phyloP scores from a whole-genome alignment of 2,113 vertebrate genomes.

The Chaenocephalus aceratus region DNA sequence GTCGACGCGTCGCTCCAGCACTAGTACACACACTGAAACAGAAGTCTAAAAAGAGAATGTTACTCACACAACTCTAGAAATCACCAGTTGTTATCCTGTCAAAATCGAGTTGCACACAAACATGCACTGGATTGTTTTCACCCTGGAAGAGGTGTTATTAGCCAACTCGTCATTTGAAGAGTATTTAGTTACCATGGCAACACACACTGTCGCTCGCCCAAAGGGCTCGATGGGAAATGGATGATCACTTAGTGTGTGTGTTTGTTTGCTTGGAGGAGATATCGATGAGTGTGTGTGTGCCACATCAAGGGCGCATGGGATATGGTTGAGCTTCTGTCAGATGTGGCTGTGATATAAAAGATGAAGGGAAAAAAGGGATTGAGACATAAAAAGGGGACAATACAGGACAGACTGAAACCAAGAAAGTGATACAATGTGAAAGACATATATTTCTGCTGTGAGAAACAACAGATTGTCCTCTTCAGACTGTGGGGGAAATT shows the following conservation, averaged over 20 bases:
- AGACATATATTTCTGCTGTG: conserved; percentile 8
- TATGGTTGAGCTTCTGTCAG: conserved; percentile 8
- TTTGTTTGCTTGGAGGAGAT: conserved; percentile 35
- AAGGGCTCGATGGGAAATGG: conserved; percentile 35
- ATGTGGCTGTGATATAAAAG: not conserved
- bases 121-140: conserved; percentile 16
- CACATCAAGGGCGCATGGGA: conserved; percentile 1
- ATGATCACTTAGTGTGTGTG: conserved; percentile 25
- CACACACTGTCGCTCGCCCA: not conserved
- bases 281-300: conserved; percentile 16
- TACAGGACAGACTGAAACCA: not conserved
- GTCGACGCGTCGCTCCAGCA: no score
- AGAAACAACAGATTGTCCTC: conserved; percentile 22
- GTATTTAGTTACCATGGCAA: conserved; percentile 63
- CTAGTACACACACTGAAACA: no score
- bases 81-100: no score
- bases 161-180: conserved; percentile 56
- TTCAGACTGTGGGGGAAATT: conserved; percentile 6
- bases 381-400: not conserved
- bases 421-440: not conserved
- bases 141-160: conserved; percentile 32
- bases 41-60: no score
- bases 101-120: conserved; percentile 1
- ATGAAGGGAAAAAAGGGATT: not conserved
- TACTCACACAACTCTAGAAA: no score